These are phyloP conservation scores for Daboia siamensis DNA, from an alignment of 2,113 vertebrate genomes.

Conservation along the genomic window DNA sequence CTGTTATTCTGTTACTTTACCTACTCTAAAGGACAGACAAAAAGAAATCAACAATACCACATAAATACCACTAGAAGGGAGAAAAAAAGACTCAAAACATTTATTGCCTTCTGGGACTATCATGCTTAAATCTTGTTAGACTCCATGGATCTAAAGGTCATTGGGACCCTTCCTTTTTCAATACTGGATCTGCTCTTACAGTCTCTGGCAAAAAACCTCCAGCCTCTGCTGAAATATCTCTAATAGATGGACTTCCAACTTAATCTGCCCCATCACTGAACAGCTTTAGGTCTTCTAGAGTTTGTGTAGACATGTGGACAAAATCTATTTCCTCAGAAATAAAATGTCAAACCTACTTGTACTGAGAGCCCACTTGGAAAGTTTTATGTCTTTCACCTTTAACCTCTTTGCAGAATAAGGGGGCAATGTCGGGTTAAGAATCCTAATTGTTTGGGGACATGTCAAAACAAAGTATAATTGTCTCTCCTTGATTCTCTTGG, in stretches of 20 bases:
- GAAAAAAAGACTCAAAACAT: not conserved
- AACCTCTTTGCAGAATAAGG: not conserved
- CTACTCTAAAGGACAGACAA: not conserved
- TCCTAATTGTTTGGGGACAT: not conserved
- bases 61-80: not conserved
- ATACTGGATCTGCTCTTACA: not conserved
- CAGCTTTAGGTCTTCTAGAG: not conserved
- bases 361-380: not conserved
- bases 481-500: not conserved
- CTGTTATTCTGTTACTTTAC: not conserved
- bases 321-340: not conserved
- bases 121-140: not conserved
- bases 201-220: not conserved
- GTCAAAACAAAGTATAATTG: not conserved
- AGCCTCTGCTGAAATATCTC: not conserved
- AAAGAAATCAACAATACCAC: not conserved
- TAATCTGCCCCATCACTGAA: not conserved
- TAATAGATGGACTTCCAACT: not conserved
- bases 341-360: not conserved
- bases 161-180: not conserved
- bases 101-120: not conserved
- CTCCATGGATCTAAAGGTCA: not conserved
- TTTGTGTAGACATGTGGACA: not conserved
- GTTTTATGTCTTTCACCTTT: not conserved
- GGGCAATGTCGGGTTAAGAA: too few species aligned